A percentile compares a stretch with the other conserved stretches of the same genome.
phyloP scores from a whole-genome alignment of 92 coral and sea anemone species.

The Phenganax subtilis region DNA sequence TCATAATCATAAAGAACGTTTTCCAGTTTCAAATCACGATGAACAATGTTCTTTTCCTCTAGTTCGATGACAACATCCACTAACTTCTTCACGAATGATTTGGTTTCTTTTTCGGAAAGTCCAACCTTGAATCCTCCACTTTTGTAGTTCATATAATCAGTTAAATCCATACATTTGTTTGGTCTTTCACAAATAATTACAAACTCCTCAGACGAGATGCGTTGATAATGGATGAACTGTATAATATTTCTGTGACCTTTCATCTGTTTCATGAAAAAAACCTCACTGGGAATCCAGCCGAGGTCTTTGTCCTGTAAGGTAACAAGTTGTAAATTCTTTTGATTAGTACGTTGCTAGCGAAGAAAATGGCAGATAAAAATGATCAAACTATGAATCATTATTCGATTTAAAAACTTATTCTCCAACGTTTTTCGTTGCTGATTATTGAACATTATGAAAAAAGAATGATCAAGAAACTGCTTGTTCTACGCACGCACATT shows the following conservation, averaged over 20 bases:
- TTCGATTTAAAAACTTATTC: neutral
- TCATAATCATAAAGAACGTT: slow-evolving; percentile 18
- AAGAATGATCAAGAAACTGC: neutral
- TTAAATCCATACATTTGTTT: neutral
- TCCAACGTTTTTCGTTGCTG: neutral
- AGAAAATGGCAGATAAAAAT: neutral
- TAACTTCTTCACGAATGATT: neutral
- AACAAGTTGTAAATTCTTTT: neutral
- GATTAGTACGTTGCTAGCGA: neutral
- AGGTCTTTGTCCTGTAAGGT: slow-evolving; percentile 5
- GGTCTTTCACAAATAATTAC: slow-evolving; percentile 9
- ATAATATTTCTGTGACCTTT: slow-evolving; percentile 7
- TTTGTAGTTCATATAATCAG: neutral
- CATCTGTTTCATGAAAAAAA: neutral
- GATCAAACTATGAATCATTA: neutral
- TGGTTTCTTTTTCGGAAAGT: neutral
- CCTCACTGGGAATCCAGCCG: slow-evolving; percentile 10
- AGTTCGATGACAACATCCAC: neutral
- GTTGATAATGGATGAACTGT: neutral
- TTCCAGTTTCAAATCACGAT: slow-evolving; percentile 11
- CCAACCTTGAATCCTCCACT: neutral
- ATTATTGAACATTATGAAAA: too few species aligned
- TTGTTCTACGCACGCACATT: neutral
- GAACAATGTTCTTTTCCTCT: slow-evolving; percentile 11
- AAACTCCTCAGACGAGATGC: neutral